phyloP scores from a whole-genome alignment of 2,113 vertebrate species.

The Choloepus hoffmanni region DNA sequence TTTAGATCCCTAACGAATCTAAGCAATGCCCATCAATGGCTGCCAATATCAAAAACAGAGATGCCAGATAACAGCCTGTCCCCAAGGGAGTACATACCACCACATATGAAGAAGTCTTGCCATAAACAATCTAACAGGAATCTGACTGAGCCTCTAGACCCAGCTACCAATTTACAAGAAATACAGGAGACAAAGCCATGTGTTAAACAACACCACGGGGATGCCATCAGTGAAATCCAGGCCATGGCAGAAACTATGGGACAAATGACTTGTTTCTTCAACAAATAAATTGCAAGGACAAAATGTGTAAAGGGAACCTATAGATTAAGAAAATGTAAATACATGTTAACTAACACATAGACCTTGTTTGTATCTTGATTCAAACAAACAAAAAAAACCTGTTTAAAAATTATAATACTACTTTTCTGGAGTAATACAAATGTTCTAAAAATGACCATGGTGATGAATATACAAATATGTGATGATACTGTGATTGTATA shows the following conservation, averaged over 20 bases:
- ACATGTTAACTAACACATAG: background rate
- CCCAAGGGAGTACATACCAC: background rate
- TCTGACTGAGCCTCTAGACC: background rate
- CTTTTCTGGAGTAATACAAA: too few relatives aligned
- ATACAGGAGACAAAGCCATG: background rate
- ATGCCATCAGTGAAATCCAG: background rate
- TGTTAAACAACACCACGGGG: background rate
- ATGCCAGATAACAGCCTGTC: background rate
- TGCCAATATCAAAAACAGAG: background rate
- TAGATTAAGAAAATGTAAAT: background rate
- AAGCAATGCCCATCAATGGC: background rate
- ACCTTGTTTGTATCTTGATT: background rate
- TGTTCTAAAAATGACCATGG: too few relatives aligned
- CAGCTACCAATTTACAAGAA: background rate
- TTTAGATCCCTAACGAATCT: background rate
- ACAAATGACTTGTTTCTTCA: background rate
- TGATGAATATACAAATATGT: too few relatives aligned
- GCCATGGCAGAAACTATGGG: background rate
- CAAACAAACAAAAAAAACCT: background rate
- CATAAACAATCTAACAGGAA: background rate
- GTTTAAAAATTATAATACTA: background rate
- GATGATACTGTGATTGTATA: too few relatives aligned
- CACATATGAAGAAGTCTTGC: background rate
- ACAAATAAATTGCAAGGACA: background rate
- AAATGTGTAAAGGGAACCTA: background rate